A percentile compares a stretch with the other conserved stretches of the same genome.
These are phyloP conservation scores for Puma concolor DNA, from an alignment of 2,113 vertebrate species.

Conservation along the genomic window DNA sequence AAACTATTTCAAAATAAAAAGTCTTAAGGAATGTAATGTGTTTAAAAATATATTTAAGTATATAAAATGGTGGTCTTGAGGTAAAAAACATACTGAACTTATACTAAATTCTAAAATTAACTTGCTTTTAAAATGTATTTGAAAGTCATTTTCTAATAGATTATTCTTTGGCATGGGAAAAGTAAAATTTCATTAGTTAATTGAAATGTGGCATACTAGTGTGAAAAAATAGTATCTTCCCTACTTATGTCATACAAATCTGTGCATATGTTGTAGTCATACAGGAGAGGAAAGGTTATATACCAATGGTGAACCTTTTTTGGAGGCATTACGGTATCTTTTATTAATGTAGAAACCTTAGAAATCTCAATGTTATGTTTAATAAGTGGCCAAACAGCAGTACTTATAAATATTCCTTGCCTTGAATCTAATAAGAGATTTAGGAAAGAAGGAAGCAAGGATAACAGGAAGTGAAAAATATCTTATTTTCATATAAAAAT, in stretches of 20 bases:
- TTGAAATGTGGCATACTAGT: not conserved
- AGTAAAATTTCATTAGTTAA: not conserved
- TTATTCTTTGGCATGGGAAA: not conserved
- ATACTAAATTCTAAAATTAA: not conserved
- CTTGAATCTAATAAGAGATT: not conserved
- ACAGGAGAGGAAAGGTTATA: not conserved
- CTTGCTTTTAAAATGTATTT: slow-evolving; percentile 11
- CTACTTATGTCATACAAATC: not conserved
- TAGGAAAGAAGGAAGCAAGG: not conserved
- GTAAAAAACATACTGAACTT: not conserved
- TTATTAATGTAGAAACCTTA: not conserved
- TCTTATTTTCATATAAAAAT: not conserved
- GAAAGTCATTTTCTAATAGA: not conserved
- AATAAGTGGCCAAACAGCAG: not conserved
- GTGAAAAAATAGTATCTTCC: not conserved
- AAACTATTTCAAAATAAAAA: not conserved
- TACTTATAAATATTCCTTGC: not conserved
- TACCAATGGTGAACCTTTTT: not conserved
- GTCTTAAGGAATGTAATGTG: not conserved
- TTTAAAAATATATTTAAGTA: not conserved
- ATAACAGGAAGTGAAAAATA: not conserved
- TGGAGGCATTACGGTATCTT: not conserved
- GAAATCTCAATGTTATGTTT: not conserved
- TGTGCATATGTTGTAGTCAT: not conserved
- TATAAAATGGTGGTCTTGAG: not conserved